phyloP scores from a whole-genome alignment of 2,797 vertebrate genomes.

The Neostethus bicornis region DNA sequence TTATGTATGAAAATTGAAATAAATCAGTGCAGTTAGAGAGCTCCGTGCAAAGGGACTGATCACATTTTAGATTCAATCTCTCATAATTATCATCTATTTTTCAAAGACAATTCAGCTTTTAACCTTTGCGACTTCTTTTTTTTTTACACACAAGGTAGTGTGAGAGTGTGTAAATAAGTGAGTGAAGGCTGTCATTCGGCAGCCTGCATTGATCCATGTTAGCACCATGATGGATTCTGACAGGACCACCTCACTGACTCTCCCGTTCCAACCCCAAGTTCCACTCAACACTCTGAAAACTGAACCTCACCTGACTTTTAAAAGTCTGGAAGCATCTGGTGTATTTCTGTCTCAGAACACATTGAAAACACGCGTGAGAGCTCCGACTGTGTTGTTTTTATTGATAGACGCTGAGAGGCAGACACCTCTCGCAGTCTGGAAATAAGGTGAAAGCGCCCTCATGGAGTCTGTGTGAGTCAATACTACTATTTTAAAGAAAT shows the following conservation, averaged over 20 bases:
- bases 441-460: constrained; percentile 46
- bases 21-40: neutral
- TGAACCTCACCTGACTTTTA: constrained; percentile 25
- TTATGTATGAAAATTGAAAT: neutral
- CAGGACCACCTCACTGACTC: constrained; percentile 37
- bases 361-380: constrained; percentile 41
- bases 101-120: neutral
- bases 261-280: constrained; percentile 45
- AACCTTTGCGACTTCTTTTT: constrained; percentile 11
- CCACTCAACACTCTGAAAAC: constrained; percentile 1
- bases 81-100: neutral
- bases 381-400: constrained; percentile 53
- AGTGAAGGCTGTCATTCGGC: constrained; percentile 52
- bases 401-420: constrained; percentile 58
- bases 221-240: constrained; percentile 22
- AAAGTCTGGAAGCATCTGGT: constrained; percentile 25
- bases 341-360: constrained; percentile 58
- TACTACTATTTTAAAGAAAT: constrained; percentile 65
- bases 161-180: constrained; percentile 16
- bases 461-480: constrained; percentile 57
- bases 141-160: constrained; percentile 8
- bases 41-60: neutral
- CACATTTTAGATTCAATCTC: neutral
- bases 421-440: constrained; percentile 49
- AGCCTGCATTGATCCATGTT: constrained; percentile 22